Percentiles rank a stretch among this genome's conserved stretches.
Evolutionary conservation across 2,888 invertebrate species (phyloP).

Genomic region (Pilophorus perplexus): DNA sequence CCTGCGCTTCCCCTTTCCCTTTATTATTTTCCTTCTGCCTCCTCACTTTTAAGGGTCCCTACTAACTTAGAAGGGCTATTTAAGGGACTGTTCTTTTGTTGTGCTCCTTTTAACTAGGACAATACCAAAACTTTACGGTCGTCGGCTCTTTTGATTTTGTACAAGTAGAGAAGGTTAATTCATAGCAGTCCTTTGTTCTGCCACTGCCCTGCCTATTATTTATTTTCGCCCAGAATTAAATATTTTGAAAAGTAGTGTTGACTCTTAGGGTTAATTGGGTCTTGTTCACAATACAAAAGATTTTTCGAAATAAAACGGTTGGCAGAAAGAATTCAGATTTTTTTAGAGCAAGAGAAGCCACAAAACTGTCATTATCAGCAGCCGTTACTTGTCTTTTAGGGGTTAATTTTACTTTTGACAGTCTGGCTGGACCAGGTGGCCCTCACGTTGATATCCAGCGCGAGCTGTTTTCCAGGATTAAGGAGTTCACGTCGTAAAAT

Average conservation of each 20-base stretch:
- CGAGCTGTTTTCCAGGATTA: neutral
- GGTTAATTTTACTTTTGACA: neutral
- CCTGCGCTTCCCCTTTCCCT: neutral
- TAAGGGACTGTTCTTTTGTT: neutral
- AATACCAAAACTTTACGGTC: neutral
- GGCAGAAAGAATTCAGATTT: too few relatives aligned
- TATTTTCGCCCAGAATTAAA: neutral
- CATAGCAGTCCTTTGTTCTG: neutral
- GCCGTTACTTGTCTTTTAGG: neutral
- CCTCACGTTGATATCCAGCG: neutral
- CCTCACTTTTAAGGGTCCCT: too few relatives aligned
- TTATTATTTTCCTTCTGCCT: neutral
- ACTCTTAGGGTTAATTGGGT: neutral
- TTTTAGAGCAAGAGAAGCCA: too few relatives aligned
- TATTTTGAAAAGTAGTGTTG: neutral
- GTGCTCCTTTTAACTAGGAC: neutral
- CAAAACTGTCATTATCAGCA: neutral
- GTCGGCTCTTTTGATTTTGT: constrained; percentile 1
- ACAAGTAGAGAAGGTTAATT: neutral
- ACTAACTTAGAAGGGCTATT: neutral
- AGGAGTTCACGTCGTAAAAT: neutral
- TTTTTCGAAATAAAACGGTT: too few relatives aligned
- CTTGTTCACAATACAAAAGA: too few relatives aligned
- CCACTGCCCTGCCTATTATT: neutral
- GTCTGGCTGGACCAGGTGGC: neutral